Conservation (phyloP, 2,888 invertebrate species). For the Lochmaea crataegi region DNA sequence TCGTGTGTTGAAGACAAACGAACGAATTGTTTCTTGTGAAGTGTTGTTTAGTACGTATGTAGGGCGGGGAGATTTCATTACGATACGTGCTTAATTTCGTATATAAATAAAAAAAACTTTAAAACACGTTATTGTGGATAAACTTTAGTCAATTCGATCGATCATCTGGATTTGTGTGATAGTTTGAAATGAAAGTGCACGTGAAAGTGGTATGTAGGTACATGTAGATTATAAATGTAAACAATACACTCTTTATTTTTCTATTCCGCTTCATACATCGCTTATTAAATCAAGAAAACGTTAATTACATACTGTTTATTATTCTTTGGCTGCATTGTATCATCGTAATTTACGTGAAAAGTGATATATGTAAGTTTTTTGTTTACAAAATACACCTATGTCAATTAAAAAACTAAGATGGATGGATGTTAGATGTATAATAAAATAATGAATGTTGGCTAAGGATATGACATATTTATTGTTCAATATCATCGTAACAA, state of each 20-base stretch:
- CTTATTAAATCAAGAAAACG: constrained; percentile 9
- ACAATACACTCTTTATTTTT: constrained; percentile 60
- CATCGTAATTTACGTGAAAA: not conserved
- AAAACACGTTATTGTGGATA: constrained; percentile 4
- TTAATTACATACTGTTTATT: not conserved
- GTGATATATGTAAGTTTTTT: not conserved
- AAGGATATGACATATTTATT: not conserved
- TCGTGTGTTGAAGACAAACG: constrained; percentile 1
- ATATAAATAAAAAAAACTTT: constrained; percentile 36
- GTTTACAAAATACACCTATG: constrained; percentile 8
- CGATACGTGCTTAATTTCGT: constrained; percentile 54
- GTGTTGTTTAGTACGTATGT: constrained; percentile 63
- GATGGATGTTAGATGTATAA: constrained; percentile 1
- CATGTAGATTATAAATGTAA: constrained; percentile 60
- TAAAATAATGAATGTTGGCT: not conserved
- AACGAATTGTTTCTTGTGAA: constrained; percentile 54
- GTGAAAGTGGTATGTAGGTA: constrained; percentile 40
- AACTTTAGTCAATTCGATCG: constrained; percentile 22
- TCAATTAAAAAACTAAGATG: constrained; percentile 6
- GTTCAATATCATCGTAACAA: not conserved
- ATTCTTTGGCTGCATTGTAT: constrained; percentile 2
- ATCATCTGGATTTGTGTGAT: constrained; percentile 30
- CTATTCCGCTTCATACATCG: constrained; percentile 47
- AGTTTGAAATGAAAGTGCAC: constrained; percentile 35
- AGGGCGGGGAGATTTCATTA: constrained; percentile 63